phyloP scores from a whole-genome alignment of 2,113 vertebrate species.

The Pionites leucogaster region DNA sequence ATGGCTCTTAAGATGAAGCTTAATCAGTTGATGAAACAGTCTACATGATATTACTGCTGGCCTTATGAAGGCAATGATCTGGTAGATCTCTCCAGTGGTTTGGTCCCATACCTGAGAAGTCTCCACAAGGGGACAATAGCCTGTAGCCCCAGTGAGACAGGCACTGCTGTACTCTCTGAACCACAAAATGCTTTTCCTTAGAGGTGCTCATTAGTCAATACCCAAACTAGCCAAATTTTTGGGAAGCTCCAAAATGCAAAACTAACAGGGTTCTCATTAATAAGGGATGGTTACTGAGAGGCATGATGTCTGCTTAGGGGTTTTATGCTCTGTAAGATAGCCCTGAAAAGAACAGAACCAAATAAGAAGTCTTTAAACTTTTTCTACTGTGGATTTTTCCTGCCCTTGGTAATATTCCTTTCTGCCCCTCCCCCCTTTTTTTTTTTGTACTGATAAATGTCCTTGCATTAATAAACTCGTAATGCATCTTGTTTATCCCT shows the following conservation, averaged over 20 bases:
- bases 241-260: background rate
- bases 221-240: background rate
- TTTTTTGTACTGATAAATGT: constrained; percentile 16
- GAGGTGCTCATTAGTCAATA: background rate
- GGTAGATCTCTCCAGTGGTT: background rate
- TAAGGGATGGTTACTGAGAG: background rate
- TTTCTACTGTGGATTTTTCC: background rate
- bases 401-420: background rate
- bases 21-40: background rate
- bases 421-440: background rate
- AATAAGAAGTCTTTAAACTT: background rate
- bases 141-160: background rate
- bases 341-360: background rate
- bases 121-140: background rate
- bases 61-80: background rate
- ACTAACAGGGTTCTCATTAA: background rate
- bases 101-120: background rate
- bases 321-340: background rate
- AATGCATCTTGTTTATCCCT: constrained; percentile 37
- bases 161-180: background rate
- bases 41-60: background rate
- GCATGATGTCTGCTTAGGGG: background rate
- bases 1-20: background rate
- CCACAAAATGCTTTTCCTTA: background rate
- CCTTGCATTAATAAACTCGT: constrained; percentile 4